phyloP scores from a whole-genome alignment of 2,113 vertebrate species.

The Macaca mulatta region DNA sequence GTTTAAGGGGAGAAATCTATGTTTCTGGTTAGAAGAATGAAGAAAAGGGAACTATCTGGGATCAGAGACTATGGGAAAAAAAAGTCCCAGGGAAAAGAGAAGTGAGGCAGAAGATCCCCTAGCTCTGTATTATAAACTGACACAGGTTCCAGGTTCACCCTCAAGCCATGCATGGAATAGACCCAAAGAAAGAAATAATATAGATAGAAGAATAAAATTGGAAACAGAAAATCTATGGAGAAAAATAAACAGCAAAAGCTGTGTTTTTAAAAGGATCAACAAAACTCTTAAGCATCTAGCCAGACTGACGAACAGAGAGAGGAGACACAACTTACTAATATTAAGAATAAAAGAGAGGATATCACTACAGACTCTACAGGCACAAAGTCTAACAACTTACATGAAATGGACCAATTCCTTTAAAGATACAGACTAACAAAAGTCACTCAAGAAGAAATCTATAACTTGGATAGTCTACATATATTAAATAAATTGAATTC shows the following conservation, averaged over 20 bases:
- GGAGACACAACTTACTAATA: background rate
- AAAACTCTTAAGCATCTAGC: background rate
- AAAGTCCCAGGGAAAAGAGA: background rate
- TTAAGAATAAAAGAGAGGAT: background rate
- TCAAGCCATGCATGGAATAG: background rate
- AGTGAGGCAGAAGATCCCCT: background rate
- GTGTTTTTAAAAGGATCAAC: background rate
- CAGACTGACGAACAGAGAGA: background rate
- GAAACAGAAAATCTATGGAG: background rate
- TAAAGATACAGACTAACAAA: background rate
- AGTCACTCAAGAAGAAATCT: background rate
- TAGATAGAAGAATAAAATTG: background rate
- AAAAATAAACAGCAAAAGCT: background rate
- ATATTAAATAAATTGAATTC: background rate
- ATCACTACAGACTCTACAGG: background rate
- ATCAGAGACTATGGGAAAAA: background rate
- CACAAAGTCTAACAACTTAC: background rate
- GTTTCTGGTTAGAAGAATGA: background rate
- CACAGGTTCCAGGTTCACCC: background rate
- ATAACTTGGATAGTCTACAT: background rate
- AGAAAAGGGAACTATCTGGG: background rate
- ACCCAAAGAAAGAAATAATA: background rate
- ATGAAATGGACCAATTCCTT: background rate
- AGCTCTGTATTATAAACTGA: background rate
- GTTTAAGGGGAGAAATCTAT: background rate